phyloP scores from a whole-genome alignment of 2,888 invertebrate genomes.

The Hydraecia micacea region DNA sequence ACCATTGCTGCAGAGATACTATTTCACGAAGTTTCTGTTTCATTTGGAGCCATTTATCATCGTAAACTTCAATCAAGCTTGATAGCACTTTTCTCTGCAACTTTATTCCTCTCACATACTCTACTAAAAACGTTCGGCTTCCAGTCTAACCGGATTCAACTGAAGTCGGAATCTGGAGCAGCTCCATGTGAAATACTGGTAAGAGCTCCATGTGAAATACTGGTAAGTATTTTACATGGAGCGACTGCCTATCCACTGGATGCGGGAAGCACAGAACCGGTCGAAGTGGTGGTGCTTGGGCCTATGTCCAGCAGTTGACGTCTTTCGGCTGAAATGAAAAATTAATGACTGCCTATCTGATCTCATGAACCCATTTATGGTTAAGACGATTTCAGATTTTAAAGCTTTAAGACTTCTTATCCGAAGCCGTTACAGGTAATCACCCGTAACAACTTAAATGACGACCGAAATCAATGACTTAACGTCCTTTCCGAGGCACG shows the following conservation, averaged over 20 bases:
- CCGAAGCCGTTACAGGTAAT: neutral
- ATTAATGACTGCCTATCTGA: neutral
- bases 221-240: too few species aligned
- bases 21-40: constrained; percentile 22
- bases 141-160: neutral
- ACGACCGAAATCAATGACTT: neutral
- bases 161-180: neutral
- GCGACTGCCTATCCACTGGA: neutral
- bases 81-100: neutral
- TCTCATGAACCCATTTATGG: neutral
- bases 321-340: neutral
- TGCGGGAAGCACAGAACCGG: neutral
- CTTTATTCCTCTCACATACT: neutral
- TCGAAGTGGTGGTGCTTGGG: neutral
- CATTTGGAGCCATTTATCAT: neutral
- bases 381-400: neutral
- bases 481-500: too few species aligned
- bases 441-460: neutral
- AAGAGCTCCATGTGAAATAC: too few species aligned
- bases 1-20: constrained; percentile 15
- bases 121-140: neutral
- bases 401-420: neutral
- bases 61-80: constrained; percentile 4
- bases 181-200: too few species aligned
- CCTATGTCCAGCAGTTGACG: neutral